Evolutionary conservation across 2,113 vertebrate species (phyloP).

Genomic region (Psittacus erithacus): DNA sequence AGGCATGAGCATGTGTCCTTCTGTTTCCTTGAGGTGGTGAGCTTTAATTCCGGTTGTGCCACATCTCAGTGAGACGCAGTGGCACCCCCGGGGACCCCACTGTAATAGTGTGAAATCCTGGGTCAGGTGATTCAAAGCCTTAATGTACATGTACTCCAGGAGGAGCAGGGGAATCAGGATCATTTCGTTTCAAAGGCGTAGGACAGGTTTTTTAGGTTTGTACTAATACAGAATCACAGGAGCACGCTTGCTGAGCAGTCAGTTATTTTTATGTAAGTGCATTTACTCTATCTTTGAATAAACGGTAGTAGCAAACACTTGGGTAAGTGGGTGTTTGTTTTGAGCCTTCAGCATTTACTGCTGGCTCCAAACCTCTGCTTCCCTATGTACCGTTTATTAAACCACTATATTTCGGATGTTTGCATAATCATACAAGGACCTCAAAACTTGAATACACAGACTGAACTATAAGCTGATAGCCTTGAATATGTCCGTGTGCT

Average conservation of each 20-base stretch:
- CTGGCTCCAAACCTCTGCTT: slow-evolving; percentile 59
- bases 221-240: slow-evolving; percentile 71
- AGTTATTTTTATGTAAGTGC: slow-evolving; percentile 69
- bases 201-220: slow-evolving; percentile 50
- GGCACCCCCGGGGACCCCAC: slow-evolving; percentile 37
- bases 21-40: slow-evolving; percentile 76
- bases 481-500: slow-evolving; percentile 73
- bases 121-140: slow-evolving; percentile 81
- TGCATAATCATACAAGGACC: slow-evolving; percentile 72
- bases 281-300: slow-evolving; percentile 67
- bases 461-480: slow-evolving; percentile 76
- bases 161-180: slow-evolving; percentile 59
- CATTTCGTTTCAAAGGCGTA: slow-evolving; percentile 49
- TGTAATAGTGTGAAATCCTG: slow-evolving; percentile 68
- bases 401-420: slow-evolving; percentile 74
- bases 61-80: slow-evolving; percentile 60
- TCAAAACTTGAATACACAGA: slow-evolving; percentile 81
- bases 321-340: slow-evolving; percentile 47
- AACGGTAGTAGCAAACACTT: slow-evolving; percentile 34
- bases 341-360: slow-evolving; percentile 55
- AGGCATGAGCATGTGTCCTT: slow-evolving; percentile 68
- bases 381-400: slow-evolving; percentile 61
- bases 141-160: slow-evolving; percentile 77
- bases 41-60: slow-evolving; percentile 71
- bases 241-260: slow-evolving; percentile 73